phyloP scores from a whole-genome alignment of 2,888 invertebrate species.

The Anthoptus insignis region DNA sequence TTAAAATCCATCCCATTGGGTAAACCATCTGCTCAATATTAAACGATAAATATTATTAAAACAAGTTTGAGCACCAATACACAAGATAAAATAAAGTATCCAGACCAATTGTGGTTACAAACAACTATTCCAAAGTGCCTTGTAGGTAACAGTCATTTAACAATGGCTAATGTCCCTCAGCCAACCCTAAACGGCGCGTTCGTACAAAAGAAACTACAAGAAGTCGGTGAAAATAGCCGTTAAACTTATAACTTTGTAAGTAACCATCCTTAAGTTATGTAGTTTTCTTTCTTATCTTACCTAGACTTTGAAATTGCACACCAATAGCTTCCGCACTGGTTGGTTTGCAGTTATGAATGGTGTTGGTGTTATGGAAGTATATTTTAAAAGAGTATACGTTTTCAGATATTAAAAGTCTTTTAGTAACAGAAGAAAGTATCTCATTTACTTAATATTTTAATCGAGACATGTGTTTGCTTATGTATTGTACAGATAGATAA shows the following conservation, averaged over 20 bases:
- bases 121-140: slow-evolving; percentile 21
- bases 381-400: too few species aligned
- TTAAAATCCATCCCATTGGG: too few species aligned
- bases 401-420: too few species aligned
- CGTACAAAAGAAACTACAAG: slow-evolving; percentile 25
- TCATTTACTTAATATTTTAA: too few species aligned
- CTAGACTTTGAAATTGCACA: not conserved
- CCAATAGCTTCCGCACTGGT: slow-evolving; percentile 9
- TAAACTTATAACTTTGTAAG: slow-evolving; percentile 30
- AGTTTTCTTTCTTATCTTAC: slow-evolving; percentile 20
- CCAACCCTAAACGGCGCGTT: slow-evolving; percentile 15
- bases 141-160: slow-evolving; percentile 23
- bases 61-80: not conserved
- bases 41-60: not conserved
- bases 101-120: not conserved
- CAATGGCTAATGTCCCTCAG: slow-evolving; percentile 24
- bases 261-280: slow-evolving; percentile 17
- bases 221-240: slow-evolving; percentile 16
- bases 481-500: too few species aligned
- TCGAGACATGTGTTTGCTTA: too few species aligned
- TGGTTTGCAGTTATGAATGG: not conserved
- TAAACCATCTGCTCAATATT: too few species aligned
- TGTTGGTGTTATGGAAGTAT: too few species aligned
- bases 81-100: not conserved
- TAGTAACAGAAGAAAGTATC: too few species aligned